Evolutionary conservation across 2,797 vertebrate species (phyloP), one percentile per base, ranked within the genome.

Genomic region (Champsocephalus gunnari): DNA sequence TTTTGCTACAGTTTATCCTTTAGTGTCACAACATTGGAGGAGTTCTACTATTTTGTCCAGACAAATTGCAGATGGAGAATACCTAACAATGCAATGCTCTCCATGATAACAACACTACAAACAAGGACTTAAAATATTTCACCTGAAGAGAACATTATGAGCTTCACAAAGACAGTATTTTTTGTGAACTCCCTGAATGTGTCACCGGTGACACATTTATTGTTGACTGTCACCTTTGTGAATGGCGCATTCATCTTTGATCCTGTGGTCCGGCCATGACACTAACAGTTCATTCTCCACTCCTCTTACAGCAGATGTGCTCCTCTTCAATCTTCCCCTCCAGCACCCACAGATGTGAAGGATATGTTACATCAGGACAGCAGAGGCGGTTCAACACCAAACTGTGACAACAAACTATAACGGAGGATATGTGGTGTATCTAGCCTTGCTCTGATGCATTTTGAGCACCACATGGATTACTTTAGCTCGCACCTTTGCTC

Each of bases 301-400:
- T 68, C 28, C 53, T 79, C 6, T 6, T 24, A 38, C 6, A 32
- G 49, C n/a, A 1, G 24, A 49, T 34, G 4, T 54, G 64, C 68
- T 55, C 45, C 19, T 16, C 57, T 64, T 19, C 44, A 19, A 41
- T 78, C 58, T 24, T 24, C 34, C 41, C 41, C 21, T 32, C 28
- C 58, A 70, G 72, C 19, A 38, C 34, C 38, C 56, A 47, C 58
- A 53, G 13, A 11, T 56, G n/a, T 68, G 71, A 62, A 24, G 38
- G 58, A 78, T 68, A 21, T 48, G 14, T 66, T 57, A 72, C 43
- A 70, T 24, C 34, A 62, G 8, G 17, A 71, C 61, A 63, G 9
- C 3, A 10, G 19, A 57, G 66, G 66, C 2, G 2, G 44, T 62
- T 65, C 12, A 34, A 68, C 51, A 54, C 16, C 4, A 72, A 73